A percentile compares a stretch with the other conserved stretches of the same genome.
Evolutionary conservation across 2,888 invertebrate species (phyloP).

Genomic region (Cotesia congregata): DNA sequence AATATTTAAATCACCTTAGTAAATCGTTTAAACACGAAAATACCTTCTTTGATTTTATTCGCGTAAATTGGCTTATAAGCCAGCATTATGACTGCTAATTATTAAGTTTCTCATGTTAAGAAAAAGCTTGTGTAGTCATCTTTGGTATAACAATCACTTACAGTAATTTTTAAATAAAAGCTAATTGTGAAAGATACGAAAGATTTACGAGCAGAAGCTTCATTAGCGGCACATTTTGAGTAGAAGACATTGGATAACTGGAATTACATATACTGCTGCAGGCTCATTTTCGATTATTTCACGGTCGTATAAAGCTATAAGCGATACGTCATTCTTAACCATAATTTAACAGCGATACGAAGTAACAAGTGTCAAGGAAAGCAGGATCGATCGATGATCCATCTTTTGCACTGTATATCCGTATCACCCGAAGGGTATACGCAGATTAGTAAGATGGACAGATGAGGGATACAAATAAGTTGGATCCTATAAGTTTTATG

Average conservation of each 20-base stretch:
- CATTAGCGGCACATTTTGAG: constrained; percentile 1
- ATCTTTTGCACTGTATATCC: not conserved
- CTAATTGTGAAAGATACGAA: not conserved
- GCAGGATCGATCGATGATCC: not conserved
- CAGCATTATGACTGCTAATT: too few species aligned
- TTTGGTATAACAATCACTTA: too few species aligned
- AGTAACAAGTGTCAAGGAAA: constrained; percentile 11
- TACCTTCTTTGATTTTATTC: too few species aligned
- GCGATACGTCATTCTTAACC: constrained; percentile 50
- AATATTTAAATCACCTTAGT: too few species aligned
- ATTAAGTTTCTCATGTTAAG: too few species aligned
- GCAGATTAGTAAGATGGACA: constrained; percentile 7
- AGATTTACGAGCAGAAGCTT: constrained; percentile 11
- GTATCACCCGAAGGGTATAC: not conserved
- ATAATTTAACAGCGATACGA: constrained; percentile 46
- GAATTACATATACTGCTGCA: constrained; percentile 35
- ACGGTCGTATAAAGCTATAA: constrained; percentile 44
- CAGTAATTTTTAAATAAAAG: too few species aligned
- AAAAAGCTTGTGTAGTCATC: too few species aligned
- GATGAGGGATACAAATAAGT: constrained; percentile 5
- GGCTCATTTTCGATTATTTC: constrained; percentile 55
- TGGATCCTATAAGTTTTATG: not conserved
- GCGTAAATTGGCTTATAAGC: too few species aligned
- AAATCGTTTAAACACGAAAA: too few species aligned
- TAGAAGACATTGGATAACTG: constrained; percentile 18